Percentiles rank a stretch among this genome's conserved stretches.
phyloP scores from a whole-genome alignment of 1,140 invertebrate species.

The Limonius californicus region DNA sequence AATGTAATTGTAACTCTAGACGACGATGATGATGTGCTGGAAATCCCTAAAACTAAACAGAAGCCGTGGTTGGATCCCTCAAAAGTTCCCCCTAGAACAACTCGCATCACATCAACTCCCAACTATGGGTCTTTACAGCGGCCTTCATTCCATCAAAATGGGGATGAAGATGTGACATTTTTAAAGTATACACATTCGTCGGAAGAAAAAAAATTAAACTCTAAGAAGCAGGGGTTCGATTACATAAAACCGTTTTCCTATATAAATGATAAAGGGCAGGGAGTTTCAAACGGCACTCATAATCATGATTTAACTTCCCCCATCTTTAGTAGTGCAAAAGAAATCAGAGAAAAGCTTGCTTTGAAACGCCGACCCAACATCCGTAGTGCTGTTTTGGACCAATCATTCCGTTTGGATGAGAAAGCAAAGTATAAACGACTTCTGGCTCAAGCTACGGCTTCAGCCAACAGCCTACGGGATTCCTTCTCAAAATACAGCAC shows the following conservation, averaged over 20 bases:
- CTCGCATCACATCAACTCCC: conserved; percentile 27
- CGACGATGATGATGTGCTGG: conserved; percentile 32
- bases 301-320: not conserved
- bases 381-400: conserved; percentile 27
- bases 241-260: conserved; percentile 27
- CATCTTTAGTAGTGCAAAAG: conserved; percentile 13
- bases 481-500: conserved; percentile 34
- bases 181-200: conserved; percentile 27
- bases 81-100: not conserved
- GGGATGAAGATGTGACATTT: conserved; percentile 31
- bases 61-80: not conserved
- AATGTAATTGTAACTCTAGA: conserved; percentile 20
- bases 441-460: conserved; percentile 23
- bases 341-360: conserved; percentile 12
- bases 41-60: conserved; percentile 20
- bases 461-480: conserved; percentile 15
- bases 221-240: conserved; percentile 26
- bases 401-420: conserved; percentile 39
- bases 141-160: conserved; percentile 19
- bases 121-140: conserved; percentile 1
- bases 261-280: not conserved
- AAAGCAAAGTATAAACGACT: conserved; percentile 41
- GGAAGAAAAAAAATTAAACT: conserved; percentile 22
- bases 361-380: not conserved
- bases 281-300: not conserved